Base-by-base conservation (phyloP, 2,797 vertebrate genomes). In the Mus spretus region DNA sequence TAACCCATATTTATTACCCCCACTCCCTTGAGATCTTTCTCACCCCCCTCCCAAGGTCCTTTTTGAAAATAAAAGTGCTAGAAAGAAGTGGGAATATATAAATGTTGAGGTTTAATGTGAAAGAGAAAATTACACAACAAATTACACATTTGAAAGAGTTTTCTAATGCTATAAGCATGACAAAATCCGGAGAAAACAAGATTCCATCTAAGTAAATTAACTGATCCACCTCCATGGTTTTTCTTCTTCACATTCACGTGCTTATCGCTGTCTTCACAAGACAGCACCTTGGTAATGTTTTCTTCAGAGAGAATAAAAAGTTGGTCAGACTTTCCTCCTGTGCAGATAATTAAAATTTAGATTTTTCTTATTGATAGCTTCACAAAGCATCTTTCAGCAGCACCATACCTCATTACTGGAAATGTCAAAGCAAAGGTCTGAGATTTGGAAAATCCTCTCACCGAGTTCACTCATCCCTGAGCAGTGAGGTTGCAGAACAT, bases 241-340 rank as follows among this genome's bases (percentile, higher is more conserved):
- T 77, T 83, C 2, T 53, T 0, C 24, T 72, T 11, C 9, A 1
- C 13, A n/a, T n/a, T 44, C 1, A 26, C 1, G 37, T 15, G 14
- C 65, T 82, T 65, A 57, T 40, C 8, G 24, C 24, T 57, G 57
- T 84, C 50, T 50, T 91, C 59, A 90, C 13, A 9, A 28, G 22
- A 84, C 10, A 77, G 34, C 0, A 63, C 12, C 50, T 90, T 63
- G 55, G 14, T 63, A 24, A 50, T 47, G 72, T 72, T 91, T 90
- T 90, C 77, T 95, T 77, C 14, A 90, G 50, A 26, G 53, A 95
- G 37, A 81, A 94, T 63, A 74, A 74, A 85, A 82, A 82, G 7
- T 70, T 72, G 72, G 20, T 77, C 17, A 57, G 85, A 79, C 20
- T 57, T 92, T 80, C 14, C 65, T 84, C 53, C 70, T 77, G 20